Evolutionary conservation across 1,140 invertebrate species (phyloP).

Genomic region (Lycorma delicatula): DNA sequence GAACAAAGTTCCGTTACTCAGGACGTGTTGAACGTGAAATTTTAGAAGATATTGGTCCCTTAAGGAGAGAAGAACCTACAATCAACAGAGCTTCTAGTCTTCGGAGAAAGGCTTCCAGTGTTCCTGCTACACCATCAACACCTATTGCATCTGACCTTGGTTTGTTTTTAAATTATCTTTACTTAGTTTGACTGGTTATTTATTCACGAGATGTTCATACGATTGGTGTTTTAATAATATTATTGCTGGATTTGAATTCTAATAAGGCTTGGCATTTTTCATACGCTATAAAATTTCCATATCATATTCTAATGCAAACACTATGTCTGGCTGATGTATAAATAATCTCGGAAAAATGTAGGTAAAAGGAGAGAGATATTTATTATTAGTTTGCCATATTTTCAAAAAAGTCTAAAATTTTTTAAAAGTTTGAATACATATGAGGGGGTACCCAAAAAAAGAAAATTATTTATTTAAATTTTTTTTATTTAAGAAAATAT

Average conservation of each 20-base stretch:
- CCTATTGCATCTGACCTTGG: conserved; percentile 40
- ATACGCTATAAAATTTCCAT: too few relatives aligned
- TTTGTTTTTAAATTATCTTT: conserved; percentile 11
- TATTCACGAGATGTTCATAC: conserved; percentile 40
- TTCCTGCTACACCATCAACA: conserved; percentile 76
- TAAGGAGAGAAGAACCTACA: conserved; percentile 47
- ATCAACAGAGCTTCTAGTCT: conserved; percentile 49
- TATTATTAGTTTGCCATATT: too few relatives aligned
- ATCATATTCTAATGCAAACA: too few relatives aligned
- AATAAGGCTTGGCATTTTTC: too few relatives aligned
- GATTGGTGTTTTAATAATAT: conserved; percentile 27
- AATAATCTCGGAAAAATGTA: too few relatives aligned
- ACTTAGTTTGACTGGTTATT: background rate
- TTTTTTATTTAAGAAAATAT: too few relatives aligned
- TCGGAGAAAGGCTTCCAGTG: conserved; percentile 68
- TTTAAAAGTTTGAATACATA: too few relatives aligned
- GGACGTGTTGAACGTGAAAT: conserved; percentile 84
- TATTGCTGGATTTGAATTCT: background rate
- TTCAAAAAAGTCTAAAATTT: too few relatives aligned
- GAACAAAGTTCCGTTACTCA: conserved; percentile 86
- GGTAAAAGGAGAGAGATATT: too few relatives aligned
- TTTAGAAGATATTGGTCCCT: conserved; percentile 55
- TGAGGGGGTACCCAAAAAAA: too few relatives aligned
- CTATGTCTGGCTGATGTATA: too few relatives aligned
- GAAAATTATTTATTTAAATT: too few relatives aligned